Evolutionary conservation across 2,797 vertebrate species (phyloP), one percentile per base, ranked within the genome.

Genomic region (Pelodytes ibericus): DNA sequence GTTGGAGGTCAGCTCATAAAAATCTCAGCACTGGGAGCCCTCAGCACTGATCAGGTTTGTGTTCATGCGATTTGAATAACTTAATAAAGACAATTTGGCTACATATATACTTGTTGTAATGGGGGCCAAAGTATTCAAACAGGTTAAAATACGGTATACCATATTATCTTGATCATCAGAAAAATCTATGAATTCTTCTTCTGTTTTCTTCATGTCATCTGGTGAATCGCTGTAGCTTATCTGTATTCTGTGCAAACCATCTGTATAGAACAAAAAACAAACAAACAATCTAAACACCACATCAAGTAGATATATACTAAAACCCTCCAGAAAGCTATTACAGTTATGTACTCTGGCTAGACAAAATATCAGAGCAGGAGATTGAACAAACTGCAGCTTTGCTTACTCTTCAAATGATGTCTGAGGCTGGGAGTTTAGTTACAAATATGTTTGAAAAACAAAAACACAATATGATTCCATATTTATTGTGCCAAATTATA

Each of bases 121-220:
- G n/a, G n/a, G n/a, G n/a, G n/a, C n/a, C n/a, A n/a, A n/a, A n/a
- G n/a, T n/a, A n/a, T n/a, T n/a, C n/a, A n/a, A n/a, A n/a, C n/a
- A n/a, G n/a, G 16, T 62, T 10, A 39, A 65, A 3, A 64, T 68
- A 72, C 29, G 51, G 36, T 85, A 83, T 86, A 98, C 97, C 93
- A 94, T 95, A 81, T 92, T 94, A 89, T 97, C 96, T 41, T 96
- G 96, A 87, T 98, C 96, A 77, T 97, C 96, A 18, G 95, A 96
- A 90, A 96, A 96, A 77, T 92, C 89, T 74, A 86, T 93, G 3
- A 93, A 72, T 65, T 96, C 95, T 36, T 96, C 93, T 16, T 92
- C 90, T 44, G 83, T 80, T 83, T 91, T 92, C 74, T 72, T 85
- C 77, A 84, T 79, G 72, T 92, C 92, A 82, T 86, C 71, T 59